Evolutionary conservation across 1,140 invertebrate genomes (phyloP).

Genomic region (Acromyrmex heyeri): DNA sequence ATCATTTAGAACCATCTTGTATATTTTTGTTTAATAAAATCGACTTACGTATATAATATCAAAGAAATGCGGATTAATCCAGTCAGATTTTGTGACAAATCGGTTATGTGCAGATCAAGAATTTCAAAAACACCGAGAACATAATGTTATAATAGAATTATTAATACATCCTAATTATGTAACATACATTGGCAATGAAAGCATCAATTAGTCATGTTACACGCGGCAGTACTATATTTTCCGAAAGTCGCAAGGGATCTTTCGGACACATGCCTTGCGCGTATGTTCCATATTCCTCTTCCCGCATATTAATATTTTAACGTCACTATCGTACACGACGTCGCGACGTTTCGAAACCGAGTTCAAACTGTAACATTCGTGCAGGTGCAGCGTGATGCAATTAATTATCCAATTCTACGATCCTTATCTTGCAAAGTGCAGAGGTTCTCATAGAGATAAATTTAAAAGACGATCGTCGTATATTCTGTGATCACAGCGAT

Average conservation of each 20-base stretch:
- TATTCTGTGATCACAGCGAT: conserved; percentile 23
- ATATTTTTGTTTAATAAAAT: not conserved
- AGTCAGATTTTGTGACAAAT: not conserved
- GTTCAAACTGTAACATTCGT: conserved; percentile 40
- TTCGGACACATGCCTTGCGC: not conserved
- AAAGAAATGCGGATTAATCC: not conserved
- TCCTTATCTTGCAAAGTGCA: not conserved
- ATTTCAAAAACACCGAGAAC: not conserved
- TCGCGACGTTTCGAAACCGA: conserved; percentile 45
- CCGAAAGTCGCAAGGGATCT: not conserved
- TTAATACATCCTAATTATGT: conserved; percentile 16
- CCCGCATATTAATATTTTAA: conserved; percentile 46
- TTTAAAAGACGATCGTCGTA: conserved; percentile 25
- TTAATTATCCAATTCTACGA: conserved; percentile 52
- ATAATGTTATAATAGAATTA: not conserved
- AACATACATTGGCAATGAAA: not conserved
- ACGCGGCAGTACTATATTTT: conserved; percentile 12
- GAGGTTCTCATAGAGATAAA: conserved; percentile 17
- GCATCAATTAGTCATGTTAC: conserved; percentile 31
- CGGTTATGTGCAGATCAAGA: not conserved
- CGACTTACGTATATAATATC: no score
- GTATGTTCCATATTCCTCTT: conserved; percentile 3
- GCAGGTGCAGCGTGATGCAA: conserved; percentile 27
- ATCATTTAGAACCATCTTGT: not conserved
- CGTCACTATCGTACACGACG: conserved; percentile 28